phyloP scores from a whole-genome alignment of 2,888 invertebrate species.

The Eupithecia pulchellata region DNA sequence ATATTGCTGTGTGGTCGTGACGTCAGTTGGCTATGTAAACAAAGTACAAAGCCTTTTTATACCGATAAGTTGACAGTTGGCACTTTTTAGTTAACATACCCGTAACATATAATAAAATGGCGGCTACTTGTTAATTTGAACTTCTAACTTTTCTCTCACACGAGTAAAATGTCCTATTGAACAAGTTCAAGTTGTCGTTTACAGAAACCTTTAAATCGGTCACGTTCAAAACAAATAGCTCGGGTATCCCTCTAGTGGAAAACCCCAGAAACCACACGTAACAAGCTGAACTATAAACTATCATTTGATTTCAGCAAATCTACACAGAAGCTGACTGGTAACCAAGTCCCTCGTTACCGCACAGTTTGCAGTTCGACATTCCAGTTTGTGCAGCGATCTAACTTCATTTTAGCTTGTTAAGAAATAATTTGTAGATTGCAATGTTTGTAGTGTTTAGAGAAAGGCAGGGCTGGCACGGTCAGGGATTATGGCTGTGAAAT shows the following conservation, averaged over 20 bases:
- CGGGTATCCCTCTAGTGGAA: not conserved
- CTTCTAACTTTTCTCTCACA: too few species aligned
- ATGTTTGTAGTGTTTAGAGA: not conserved
- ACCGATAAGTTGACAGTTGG: too few species aligned
- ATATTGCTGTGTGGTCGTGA: too few species aligned
- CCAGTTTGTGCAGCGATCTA: not conserved
- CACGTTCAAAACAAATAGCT: not conserved
- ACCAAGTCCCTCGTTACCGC: constrained; percentile 1
- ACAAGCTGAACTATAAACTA: not conserved
- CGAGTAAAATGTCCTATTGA: not conserved
- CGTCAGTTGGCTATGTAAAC: too few species aligned
- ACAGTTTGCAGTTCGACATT: constrained; percentile 6
- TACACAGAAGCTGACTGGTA: constrained; percentile 2
- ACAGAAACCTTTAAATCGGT: not conserved
- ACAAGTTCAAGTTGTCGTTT: not conserved
- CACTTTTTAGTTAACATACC: too few species aligned
- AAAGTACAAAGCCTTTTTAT: too few species aligned
- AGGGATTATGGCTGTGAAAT: not conserved
- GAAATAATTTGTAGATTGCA: not conserved
- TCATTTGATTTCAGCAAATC: not conserved
- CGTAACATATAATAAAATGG: too few species aligned
- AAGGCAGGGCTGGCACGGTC: not conserved
- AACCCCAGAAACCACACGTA: not conserved
- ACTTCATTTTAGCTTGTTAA: not conserved
- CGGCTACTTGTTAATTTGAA: too few species aligned